Evolutionary conservation across 1,140 invertebrate genomes (phyloP).

Genomic region (Drepana arcuata): DNA sequence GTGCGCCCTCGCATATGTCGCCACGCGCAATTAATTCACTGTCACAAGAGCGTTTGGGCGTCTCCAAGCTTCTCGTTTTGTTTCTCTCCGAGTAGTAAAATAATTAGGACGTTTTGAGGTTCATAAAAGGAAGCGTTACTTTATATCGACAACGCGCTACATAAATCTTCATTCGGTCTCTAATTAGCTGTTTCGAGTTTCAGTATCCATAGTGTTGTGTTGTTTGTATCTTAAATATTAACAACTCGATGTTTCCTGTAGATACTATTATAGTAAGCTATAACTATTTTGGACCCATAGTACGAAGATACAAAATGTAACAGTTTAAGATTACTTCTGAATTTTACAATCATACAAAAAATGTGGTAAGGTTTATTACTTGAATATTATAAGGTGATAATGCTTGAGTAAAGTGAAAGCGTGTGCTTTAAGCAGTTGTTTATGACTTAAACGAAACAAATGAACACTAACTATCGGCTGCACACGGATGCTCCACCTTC

Average conservation of each 20-base stretch:
- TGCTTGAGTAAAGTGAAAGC: no score
- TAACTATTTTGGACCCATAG: no score
- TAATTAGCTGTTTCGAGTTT: conserved; percentile 48
- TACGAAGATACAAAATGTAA: no score
- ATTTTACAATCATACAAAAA: no score
- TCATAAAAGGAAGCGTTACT: conserved; percentile 69
- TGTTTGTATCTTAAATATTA: conserved; percentile 2
- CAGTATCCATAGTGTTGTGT: conserved; percentile 8
- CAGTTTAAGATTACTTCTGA: no score
- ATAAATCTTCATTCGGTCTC: conserved; percentile 66
- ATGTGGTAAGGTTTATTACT: no score
- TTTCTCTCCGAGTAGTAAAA: conserved; percentile 48
- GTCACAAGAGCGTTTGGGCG: conserved; percentile 69
- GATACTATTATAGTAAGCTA: no score
- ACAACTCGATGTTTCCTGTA: no score
- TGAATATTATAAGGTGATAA: no score
- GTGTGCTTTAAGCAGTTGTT: no score
- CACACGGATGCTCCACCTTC: conserved; percentile 20
- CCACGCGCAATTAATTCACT: conserved; percentile 69
- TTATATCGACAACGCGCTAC: conserved; percentile 67
- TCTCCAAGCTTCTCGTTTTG: conserved; percentile 62
- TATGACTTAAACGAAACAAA: no score
- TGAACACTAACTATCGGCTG: conserved; percentile 12
- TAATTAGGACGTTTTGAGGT: conserved; percentile 72
- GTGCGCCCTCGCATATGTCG: conserved; percentile 44